Conservation (phyloP, 2,888 invertebrate genomes). For the Cinara cedri region DNA sequence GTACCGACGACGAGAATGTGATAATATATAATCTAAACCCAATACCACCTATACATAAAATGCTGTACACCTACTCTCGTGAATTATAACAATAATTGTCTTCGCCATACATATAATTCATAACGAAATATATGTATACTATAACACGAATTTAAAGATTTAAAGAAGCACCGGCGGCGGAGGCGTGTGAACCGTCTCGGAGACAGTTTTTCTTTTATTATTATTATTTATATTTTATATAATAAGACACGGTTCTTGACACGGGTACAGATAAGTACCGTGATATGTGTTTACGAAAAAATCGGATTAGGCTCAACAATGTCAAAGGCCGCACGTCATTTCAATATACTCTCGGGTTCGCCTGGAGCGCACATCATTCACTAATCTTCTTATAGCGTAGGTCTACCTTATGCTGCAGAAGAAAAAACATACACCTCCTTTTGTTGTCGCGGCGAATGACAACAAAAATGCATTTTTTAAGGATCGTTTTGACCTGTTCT, state of each 20-base stretch:
- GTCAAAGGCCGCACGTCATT: slow-evolving; percentile 51
- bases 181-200: slow-evolving; percentile 38
- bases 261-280: slow-evolving; percentile 34
- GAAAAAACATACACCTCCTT: slow-evolving; percentile 27
- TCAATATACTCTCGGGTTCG: slow-evolving; percentile 23
- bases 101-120: not conserved
- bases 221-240: not conserved
- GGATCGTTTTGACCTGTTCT: slow-evolving; percentile 37
- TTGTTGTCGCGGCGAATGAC: slow-evolving; percentile 22
- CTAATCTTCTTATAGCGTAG: slow-evolving; percentile 46
- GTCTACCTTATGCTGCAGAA: not conserved
- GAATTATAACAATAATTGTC: not conserved
- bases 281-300: slow-evolving; percentile 43
- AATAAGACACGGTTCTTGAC: slow-evolving; percentile 36
- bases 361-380: not conserved
- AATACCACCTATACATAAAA: not conserved
- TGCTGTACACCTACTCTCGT: not conserved
- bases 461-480: slow-evolving; percentile 47
- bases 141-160: not conserved
- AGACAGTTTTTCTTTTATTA: not conserved
- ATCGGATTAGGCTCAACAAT: slow-evolving; percentile 54
- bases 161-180: not conserved
- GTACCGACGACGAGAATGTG: not conserved
- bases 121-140: no score
- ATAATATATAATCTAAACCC: no score